A percentile compares a stretch with the other conserved stretches of the same genome.
phyloP scores from a whole-genome alignment of 1,140 invertebrate species.

The Drosophila suzukii region DNA sequence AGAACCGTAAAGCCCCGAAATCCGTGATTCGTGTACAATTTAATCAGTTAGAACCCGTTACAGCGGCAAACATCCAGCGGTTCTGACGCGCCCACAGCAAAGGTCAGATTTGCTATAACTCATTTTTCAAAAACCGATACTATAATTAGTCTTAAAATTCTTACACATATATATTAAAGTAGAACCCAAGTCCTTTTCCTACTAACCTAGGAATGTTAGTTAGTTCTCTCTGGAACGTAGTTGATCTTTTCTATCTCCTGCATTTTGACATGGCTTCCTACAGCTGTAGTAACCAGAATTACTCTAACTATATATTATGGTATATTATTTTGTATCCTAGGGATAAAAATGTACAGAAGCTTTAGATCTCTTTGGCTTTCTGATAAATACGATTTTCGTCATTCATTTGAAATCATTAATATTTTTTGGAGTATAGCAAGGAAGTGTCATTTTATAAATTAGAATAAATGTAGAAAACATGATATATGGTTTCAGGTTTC shows the following conservation, averaged over 20 bases:
- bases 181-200: slow-evolving; percentile 3
- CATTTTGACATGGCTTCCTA: slow-evolving; percentile 27
- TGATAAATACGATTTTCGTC: no score
- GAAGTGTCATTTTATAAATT: no score
- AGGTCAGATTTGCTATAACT: slow-evolving; percentile 78
- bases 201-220: slow-evolving; percentile 26
- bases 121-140: slow-evolving; percentile 17
- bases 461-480: no score
- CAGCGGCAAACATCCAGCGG: slow-evolving; percentile 78
- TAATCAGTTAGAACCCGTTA: slow-evolving; percentile 74
- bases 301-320: not conserved
- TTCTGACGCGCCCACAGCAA: slow-evolving; percentile 77
- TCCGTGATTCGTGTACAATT: slow-evolving; percentile 19
- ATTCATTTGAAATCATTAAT: no score
- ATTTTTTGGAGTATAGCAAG: no score
- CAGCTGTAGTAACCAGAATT: slow-evolving; percentile 12
- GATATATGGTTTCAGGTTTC: not conserved
- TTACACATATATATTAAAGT: slow-evolving; percentile 5
- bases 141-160: slow-evolving; percentile 6
- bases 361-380: no score
- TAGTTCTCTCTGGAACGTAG: slow-evolving; percentile 27
- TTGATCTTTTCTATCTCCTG: slow-evolving; percentile 14
- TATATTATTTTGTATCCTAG: no score
- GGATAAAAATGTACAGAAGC: no score
- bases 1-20: slow-evolving; percentile 4